Conservation (phyloP, 2,797 vertebrate species). For the Echiichthys vipera region DNA sequence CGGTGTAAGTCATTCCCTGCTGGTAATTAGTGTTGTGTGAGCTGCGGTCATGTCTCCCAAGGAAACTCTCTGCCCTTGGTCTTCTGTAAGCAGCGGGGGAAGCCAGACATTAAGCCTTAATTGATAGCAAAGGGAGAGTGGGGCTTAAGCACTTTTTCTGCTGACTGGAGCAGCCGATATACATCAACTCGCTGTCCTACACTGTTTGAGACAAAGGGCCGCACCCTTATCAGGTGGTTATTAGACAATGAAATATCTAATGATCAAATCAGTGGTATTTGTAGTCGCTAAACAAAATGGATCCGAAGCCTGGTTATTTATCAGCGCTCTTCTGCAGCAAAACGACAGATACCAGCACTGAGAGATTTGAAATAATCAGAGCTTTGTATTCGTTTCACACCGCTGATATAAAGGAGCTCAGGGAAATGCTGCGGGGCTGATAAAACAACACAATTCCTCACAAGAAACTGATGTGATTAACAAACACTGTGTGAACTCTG, state of each 20-base stretch:
- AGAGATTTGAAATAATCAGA: conserved; percentile 17
- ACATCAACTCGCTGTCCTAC: conserved; percentile 44
- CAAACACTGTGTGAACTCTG: conserved; percentile 4
- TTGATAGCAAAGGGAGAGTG: conserved; percentile 70
- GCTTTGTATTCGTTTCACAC: background rate
- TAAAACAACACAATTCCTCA: conserved; percentile 14
- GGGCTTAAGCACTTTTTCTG: conserved; percentile 66
- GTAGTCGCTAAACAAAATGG: conserved; percentile 13
- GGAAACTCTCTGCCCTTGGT: conserved; percentile 66
- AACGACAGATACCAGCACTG: background rate
- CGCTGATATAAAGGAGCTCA: background rate
- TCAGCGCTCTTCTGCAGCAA: background rate
- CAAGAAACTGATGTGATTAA: conserved; percentile 28
- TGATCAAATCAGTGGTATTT: conserved; percentile 49
- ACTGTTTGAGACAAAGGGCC: conserved; percentile 41
- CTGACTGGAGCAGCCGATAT: conserved; percentile 68
- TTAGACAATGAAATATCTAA: conserved; percentile 29
- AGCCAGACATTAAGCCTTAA: conserved; percentile 69
- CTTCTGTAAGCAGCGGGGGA: conserved; percentile 55
- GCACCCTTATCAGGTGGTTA: conserved; percentile 36
- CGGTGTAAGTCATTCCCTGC: conserved; percentile 48
- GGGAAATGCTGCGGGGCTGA: background rate
- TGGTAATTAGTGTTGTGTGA: conserved; percentile 69
- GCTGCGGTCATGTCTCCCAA: conserved; percentile 59
- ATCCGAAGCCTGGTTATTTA: conserved; percentile 16